phyloP scores from a whole-genome alignment of 2,888 invertebrate species.

The Eilema griseolum region DNA sequence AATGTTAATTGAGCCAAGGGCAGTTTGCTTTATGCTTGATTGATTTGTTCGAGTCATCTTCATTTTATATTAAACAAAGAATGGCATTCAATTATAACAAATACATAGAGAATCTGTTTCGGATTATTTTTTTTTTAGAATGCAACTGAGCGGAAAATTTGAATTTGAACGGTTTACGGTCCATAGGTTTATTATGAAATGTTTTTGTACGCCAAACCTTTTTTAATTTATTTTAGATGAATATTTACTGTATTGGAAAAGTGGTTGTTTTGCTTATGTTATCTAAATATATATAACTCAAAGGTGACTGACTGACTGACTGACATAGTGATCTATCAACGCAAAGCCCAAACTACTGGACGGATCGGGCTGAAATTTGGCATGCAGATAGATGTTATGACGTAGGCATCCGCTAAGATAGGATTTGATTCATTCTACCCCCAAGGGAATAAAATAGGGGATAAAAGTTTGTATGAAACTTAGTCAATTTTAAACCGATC shows the following conservation, averaged over 20 bases:
- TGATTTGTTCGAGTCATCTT: conserved; percentile 56
- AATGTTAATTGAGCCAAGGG: conserved; percentile 42
- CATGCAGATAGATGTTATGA: too few species aligned
- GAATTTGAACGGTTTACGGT: conserved; percentile 21
- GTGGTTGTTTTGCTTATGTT: not conserved
- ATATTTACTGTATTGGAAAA: not conserved
- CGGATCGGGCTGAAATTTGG: too few species aligned
- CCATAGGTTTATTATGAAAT: not conserved
- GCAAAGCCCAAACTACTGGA: too few species aligned
- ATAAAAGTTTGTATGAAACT: too few species aligned
- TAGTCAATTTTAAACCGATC: too few species aligned
- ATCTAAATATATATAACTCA: not conserved
- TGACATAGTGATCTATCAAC: too few species aligned
- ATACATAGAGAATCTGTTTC: conserved; percentile 27
- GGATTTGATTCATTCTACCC: too few species aligned
- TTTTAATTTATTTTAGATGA: not conserved
- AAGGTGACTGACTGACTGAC: too few species aligned
- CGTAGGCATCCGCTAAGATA: too few species aligned
- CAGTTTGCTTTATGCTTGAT: conserved; percentile 60
- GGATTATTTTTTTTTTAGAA: conserved; percentile 26
- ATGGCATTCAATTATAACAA: conserved; percentile 37
- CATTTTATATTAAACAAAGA: conserved; percentile 45
- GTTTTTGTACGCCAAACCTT: not conserved
- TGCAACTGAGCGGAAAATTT: conserved; percentile 21
- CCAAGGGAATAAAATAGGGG: too few species aligned